Conservation (phyloP, 2,113 vertebrate species). For the Anolis sagrei region DNA sequence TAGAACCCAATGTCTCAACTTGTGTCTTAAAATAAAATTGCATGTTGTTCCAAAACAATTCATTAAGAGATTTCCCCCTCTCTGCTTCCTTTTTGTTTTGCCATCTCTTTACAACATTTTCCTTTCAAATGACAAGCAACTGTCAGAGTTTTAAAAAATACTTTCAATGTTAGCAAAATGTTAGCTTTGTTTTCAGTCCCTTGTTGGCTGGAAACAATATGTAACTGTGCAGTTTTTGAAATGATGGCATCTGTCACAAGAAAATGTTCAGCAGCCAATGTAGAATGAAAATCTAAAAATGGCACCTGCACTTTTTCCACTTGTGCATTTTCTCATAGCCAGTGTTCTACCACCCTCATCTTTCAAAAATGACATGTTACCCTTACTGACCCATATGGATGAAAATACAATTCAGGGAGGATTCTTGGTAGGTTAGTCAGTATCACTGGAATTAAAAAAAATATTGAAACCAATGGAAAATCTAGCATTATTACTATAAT, state of each 20-base stretch:
- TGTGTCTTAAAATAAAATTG: not conserved
- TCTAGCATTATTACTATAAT: not conserved
- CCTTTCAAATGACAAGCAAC: not conserved
- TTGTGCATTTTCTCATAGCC: not conserved
- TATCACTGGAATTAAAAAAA: not conserved
- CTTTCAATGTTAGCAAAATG: constrained; percentile 13
- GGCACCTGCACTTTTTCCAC: not conserved
- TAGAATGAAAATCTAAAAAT: constrained; percentile 1
- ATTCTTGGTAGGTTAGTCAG: not conserved
- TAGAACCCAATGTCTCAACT: not conserved
- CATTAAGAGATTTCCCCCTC: not conserved
- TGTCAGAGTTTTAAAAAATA: constrained; percentile 1
- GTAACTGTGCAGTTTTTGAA: not conserved
- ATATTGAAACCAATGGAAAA: not conserved
- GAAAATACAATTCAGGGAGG: not conserved
- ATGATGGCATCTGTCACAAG: not conserved
- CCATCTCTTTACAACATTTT: not conserved
- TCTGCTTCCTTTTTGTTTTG: not conserved
- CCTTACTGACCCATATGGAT: not conserved
- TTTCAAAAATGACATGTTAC: not conserved
- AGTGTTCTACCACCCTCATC: not conserved
- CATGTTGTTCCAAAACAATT: not conserved
- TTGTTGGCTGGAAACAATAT: not conserved
- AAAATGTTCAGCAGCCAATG: not conserved
- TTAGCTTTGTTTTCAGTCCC: constrained; percentile 21